phyloP scores from a whole-genome alignment of 2,888 invertebrate genomes.

The Lepeophtheirus nordmannii region DNA sequence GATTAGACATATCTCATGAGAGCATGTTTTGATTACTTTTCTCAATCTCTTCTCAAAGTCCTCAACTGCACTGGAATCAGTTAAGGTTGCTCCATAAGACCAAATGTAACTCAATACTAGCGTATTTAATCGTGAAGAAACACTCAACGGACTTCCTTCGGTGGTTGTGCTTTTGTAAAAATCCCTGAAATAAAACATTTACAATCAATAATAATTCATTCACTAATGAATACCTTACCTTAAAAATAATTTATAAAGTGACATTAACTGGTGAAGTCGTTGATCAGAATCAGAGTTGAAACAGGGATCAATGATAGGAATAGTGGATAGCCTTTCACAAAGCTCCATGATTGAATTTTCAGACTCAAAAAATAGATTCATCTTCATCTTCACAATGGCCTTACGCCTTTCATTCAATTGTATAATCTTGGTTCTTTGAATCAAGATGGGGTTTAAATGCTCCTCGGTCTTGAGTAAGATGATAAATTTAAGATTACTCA shows the following conservation, averaged over 20 bases:
- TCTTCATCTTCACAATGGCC: background rate
- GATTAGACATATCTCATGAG: background rate
- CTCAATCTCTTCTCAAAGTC: background rate
- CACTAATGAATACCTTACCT: background rate
- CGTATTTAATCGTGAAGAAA: background rate
- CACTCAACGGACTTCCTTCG: background rate
- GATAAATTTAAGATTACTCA: background rate
- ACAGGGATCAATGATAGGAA: background rate
- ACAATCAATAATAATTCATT: background rate
- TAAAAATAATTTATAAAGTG: background rate
- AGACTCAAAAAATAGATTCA: background rate
- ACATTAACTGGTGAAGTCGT: background rate
- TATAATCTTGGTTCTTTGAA: background rate
- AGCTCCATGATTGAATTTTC: background rate
- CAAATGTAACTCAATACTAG: background rate
- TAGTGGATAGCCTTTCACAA: background rate
- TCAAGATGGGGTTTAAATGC: background rate
- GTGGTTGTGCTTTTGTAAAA: too few species aligned
- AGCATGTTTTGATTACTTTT: background rate
- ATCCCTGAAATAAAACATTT: too few species aligned
- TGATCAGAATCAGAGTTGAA: background rate
- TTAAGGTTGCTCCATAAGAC: constrained; percentile 1
- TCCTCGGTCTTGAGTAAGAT: background rate
- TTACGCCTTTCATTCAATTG: background rate
- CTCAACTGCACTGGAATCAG: background rate